Base-by-base conservation (phyloP, 2,113 vertebrate genomes). In the Actenoides hombroni region DNA sequence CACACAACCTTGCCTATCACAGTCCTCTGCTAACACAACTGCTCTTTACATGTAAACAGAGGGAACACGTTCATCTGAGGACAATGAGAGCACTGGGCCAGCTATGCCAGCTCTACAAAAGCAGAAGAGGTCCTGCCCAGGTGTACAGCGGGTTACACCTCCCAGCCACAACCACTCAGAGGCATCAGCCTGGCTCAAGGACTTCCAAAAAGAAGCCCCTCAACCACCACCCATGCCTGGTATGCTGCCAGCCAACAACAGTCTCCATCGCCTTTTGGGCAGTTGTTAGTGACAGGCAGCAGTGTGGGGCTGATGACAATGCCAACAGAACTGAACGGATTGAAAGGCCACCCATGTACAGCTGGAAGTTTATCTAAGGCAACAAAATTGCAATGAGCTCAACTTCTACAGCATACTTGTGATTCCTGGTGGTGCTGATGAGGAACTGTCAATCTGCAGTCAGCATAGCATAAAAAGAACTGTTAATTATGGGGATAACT, bases 211-310 rank as follows among this genome's bases (percentile, higher is more conserved):
- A 40, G n/a, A 84, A 80, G 53, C 33, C 13, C 33, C 84, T 74
- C 0, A 0, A 60, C 60, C 48, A 91, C 56, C 64, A 44, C 16
- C 26, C 40, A 49, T 1, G 1, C 6, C 15, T n/a, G 51, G 21
- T 28, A 31, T 1, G 21, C 44, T 25, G 51, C 60, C 10, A 7
- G 60, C 40, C 63, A 54, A 11, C 20, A 83, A 37, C 48, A 44
- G 48, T 12, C 63, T 64, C 75, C 75, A 57, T 42, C 9, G 6
- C 53, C 57, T 39, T 75, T 68, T 29, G 61, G 48, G 56, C 16
- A 23, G 44, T 5, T 74, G 76, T 59, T n/a, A 61, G 51, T 40
- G 46, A 86, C 64, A 57, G 57, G 49, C 54, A 77, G 51, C 53
- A 78, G 35, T 1, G 4, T 60, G 39, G 61, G 56, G 57, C 33